These are phyloP conservation scores for Syngnathus scovelli DNA, from an alignment of 2,113 vertebrate genomes.

Conservation along the genomic window DNA sequence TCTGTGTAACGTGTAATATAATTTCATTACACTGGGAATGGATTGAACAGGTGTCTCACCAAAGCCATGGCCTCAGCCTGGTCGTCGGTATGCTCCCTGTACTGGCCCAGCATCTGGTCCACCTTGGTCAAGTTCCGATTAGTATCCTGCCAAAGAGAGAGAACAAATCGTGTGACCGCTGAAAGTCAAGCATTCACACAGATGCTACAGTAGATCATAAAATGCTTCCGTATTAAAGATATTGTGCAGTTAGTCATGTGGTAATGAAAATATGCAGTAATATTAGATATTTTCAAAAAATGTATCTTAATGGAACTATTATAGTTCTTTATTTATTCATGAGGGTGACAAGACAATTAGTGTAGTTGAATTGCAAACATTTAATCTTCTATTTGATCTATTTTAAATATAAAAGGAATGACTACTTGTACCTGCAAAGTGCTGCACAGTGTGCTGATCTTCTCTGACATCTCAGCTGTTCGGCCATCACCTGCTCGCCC, in stretches of 20 bases:
- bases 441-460: constrained; percentile 83
- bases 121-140: constrained; percentile 84
- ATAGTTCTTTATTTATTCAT: too few relatives aligned
- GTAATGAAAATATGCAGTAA: too few relatives aligned
- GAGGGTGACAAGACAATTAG: too few relatives aligned
- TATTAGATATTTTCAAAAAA: too few relatives aligned
- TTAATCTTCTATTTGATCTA: neutral
- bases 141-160: constrained; percentile 77
- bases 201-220: neutral
- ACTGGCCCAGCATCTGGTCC: constrained; percentile 86
- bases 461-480: constrained; percentile 73
- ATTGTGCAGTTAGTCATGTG: too few relatives aligned
- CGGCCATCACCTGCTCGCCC: constrained; percentile 29
- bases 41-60: constrained; percentile 63
- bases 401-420: too few relatives aligned
- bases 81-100: constrained; percentile 80
- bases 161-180: neutral
- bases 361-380: too few relatives aligned
- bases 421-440: constrained; percentile 80
- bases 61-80: constrained; percentile 81
- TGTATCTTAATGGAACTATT: too few relatives aligned
- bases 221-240: neutral
- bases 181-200: neutral
- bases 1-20: neutral
- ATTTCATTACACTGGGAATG: neutral